Evolutionary conservation across 2,113 vertebrate genomes (phyloP), one percentile per base, ranked within the genome.

Genomic region (Galemys pyrenaicus): DNA sequence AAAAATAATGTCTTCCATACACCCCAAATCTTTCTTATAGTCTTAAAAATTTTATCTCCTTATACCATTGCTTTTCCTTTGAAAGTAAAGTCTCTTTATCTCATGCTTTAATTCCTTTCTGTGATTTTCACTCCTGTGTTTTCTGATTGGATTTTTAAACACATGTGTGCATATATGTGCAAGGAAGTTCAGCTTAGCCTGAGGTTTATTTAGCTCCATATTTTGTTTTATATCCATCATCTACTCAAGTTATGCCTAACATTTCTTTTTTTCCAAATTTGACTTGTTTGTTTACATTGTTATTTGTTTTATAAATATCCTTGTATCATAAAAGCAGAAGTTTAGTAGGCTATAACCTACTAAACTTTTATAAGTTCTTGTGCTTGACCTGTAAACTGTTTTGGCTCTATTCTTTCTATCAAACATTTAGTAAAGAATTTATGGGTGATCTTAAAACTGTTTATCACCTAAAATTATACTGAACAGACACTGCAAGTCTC

Each of bases 251-350:
- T 94, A 82, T n/a, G 22, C 26, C 39, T 13, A 79, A 79, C 0
- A n/a, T n/a, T n/a, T n/a, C 80, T 85, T 83, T 41, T 67, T 10
- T 26, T 22, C 15, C 46, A 9, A 80, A 35, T 75, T 81, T 68
- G 71, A 24, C 9, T 87, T 87, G 2, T 32, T 82, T 89, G n/a
- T 93, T 93, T 91, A 13, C 41, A 58, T 46, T 86, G n/a, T 65
- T 73, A 12, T 85, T 78, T 78, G 26, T 19, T 67, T 78, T 87
- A 54, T 51, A 73, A 85, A 67, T 11, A 56, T 65, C 19, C 20
- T 87, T 71, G 2, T 65, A 65, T 88, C 28, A 75, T 26, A 77
- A 68, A 94, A 71, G 49, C 20, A 79, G 75, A 85, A 79, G 19
- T 28, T 49, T 16, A 64, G 41, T 89, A 67, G 5, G 22, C 20